phyloP scores from a whole-genome alignment of 2,113 vertebrate species.

The Morone saxatilis region DNA sequence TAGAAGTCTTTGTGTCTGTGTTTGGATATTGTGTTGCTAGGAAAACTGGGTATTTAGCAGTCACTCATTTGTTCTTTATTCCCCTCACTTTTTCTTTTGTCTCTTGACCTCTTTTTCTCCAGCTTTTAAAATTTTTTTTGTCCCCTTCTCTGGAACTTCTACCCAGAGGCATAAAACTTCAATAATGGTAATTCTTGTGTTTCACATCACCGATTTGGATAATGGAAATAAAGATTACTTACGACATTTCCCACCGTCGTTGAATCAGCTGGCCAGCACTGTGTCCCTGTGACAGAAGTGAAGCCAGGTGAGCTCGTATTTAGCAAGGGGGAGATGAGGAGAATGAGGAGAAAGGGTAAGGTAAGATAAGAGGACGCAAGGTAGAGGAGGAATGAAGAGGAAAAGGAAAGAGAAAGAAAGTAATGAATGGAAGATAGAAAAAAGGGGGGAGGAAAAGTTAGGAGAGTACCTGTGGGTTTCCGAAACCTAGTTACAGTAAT shows the following conservation, averaged over 20 bases:
- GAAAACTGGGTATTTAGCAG: constrained; percentile 4
- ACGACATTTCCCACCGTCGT: not conserved
- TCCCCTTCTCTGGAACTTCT: constrained; percentile 14
- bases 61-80: constrained; percentile 3
- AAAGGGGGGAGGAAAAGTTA: not conserved
- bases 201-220: constrained; percentile 22
- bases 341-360: not conserved
- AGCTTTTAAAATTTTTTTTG: not conserved
- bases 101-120: constrained; percentile 12
- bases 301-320: not conserved
- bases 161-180: constrained; percentile 11
- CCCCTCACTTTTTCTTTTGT: not conserved
- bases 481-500: constrained; percentile 49
- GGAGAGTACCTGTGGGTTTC: constrained; percentile 37
- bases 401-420: not conserved
- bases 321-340: not conserved
- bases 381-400: not conserved
- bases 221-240: constrained; percentile 29
- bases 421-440: not conserved
- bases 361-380: not conserved
- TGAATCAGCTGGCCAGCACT: not conserved
- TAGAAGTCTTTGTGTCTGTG: constrained; percentile 16
- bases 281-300: not conserved
- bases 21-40: constrained; percentile 40
- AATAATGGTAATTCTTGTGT: constrained; percentile 22